Conservation (phyloP, 2,888 invertebrate species). For the Brachypterus glaber region DNA sequence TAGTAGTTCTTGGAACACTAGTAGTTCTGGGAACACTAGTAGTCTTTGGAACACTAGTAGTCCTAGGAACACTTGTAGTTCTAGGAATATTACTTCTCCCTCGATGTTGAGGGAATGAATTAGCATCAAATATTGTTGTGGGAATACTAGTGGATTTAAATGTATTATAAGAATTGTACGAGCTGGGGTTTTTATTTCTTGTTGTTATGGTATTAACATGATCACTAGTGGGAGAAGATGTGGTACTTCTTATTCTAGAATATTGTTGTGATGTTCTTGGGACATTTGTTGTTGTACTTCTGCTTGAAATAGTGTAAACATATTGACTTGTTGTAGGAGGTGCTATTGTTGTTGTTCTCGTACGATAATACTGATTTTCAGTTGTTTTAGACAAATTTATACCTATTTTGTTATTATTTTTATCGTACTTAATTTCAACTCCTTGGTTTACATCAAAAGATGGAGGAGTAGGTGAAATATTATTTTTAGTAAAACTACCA, state of each 20-base stretch:
- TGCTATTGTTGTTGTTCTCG: too few species aligned
- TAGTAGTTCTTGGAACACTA: neutral
- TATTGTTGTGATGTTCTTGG: neutral
- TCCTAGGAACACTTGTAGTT: neutral
- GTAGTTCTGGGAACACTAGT: neutral
- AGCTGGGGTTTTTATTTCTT: too few species aligned
- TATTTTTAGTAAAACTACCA: slow-evolving; percentile 32
- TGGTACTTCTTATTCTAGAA: neutral
- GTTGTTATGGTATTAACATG: slow-evolving; percentile 9
- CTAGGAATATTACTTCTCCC: too few species aligned
- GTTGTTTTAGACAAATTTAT: slow-evolving; percentile 23
- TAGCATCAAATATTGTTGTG: too few species aligned
- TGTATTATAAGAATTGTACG: too few species aligned
- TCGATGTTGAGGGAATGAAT: too few species aligned
- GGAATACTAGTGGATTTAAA: too few species aligned
- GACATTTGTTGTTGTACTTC: slow-evolving; percentile 5
- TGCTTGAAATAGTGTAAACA: too few species aligned
- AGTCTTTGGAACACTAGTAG: neutral
- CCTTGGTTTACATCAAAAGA: slow-evolving; percentile 11
- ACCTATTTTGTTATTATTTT: slow-evolving; percentile 20
- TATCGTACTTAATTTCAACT: slow-evolving; percentile 22
- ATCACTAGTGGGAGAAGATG: slow-evolving; percentile 4
- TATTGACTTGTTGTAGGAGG: too few species aligned
- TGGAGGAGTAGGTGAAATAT: slow-evolving; percentile 24
- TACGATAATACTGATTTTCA: slow-evolving; percentile 10